Percentiles rank a stretch among this genome's conserved stretches.
Evolutionary conservation across 2,113 vertebrate genomes (phyloP).

Genomic region (Thalassarche chlororhynchos): DNA sequence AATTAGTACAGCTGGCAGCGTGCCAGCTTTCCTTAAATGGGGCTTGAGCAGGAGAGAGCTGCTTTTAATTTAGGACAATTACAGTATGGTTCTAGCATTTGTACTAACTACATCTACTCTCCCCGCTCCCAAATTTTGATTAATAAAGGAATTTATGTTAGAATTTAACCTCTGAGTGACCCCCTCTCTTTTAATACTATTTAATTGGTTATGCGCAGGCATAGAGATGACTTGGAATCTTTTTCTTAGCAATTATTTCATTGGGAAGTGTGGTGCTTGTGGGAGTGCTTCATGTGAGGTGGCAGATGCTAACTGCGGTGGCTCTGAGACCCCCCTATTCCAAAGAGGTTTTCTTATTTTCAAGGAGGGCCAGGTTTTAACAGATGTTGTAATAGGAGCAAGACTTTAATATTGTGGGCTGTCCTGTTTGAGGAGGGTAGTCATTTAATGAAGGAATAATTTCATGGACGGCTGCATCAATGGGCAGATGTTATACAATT

Average conservation of each 20-base stretch:
- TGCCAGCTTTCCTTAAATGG: neutral
- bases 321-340: neutral
- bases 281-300: slow-evolving; percentile 11
- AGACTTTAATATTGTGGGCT: neutral
- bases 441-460: neutral
- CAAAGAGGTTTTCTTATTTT: slow-evolving; percentile 8
- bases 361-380: neutral
- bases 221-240: neutral
- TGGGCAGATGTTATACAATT: neutral
- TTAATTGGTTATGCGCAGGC: neutral
- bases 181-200: neutral
- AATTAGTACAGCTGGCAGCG: neutral
- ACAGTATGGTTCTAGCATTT: neutral
- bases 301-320: neutral
- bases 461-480: neutral
- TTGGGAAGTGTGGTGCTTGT: neutral
- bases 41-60: neutral
- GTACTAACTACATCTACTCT: neutral
- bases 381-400: neutral
- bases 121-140: neutral
- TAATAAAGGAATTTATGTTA: slow-evolving; percentile 38
- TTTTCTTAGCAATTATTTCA: neutral
- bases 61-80: neutral
- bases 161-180: slow-evolving; percentile 22
- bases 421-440: neutral